Percentiles rank a stretch among this genome's conserved stretches.
Conservation (phyloP, 2,797 vertebrate species). For the Anisognathus igniventris region DNA sequence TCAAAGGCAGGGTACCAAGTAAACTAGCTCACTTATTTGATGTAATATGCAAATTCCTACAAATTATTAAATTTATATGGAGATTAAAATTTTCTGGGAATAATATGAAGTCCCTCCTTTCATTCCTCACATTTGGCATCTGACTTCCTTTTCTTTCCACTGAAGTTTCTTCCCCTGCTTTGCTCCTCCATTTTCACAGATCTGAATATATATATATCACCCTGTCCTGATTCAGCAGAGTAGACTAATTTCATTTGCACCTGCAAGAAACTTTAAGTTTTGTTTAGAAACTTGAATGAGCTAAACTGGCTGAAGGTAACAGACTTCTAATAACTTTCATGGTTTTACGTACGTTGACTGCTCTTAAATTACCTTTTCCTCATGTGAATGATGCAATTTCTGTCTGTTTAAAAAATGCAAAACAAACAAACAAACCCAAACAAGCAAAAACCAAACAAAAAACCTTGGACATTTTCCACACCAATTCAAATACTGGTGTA, state of each 20-base stretch:
- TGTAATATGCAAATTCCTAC: background rate
- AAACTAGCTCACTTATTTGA: background rate
- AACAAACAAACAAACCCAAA: background rate
- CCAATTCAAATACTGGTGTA: background rate
- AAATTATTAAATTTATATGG: background rate
- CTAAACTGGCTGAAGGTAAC: background rate
- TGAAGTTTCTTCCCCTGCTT: background rate
- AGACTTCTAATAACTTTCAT: background rate
- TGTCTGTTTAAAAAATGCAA: background rate
- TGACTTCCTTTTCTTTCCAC: background rate
- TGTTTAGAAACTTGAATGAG: background rate
- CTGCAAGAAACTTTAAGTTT: background rate
- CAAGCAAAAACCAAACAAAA: background rate
- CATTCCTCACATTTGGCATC: background rate
- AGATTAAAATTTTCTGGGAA: background rate
- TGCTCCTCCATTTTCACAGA: background rate
- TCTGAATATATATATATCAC: background rate
- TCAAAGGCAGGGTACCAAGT: background rate
- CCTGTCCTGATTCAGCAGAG: background rate
- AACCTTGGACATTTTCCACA: background rate
- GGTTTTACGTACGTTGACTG: background rate
- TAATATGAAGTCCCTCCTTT: background rate
- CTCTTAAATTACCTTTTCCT: background rate
- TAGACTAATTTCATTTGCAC: background rate
- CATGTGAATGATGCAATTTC: background rate